phyloP scores from a whole-genome alignment of 2,888 invertebrate species.

The Aphidoletes aphidimyza region DNA sequence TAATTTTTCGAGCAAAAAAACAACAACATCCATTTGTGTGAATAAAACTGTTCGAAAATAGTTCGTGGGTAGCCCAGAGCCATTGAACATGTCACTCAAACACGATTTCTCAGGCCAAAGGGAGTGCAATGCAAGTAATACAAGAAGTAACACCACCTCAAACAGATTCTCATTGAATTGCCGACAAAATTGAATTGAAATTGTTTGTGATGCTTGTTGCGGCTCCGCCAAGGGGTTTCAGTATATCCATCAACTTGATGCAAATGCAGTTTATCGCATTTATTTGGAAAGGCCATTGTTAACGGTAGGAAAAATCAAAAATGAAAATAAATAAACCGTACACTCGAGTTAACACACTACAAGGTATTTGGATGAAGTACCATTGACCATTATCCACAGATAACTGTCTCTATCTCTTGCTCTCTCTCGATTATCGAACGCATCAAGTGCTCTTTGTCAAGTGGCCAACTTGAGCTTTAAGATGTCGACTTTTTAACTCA shows the following conservation, averaged over 20 bases:
- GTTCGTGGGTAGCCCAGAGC: no score
- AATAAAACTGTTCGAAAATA: no score
- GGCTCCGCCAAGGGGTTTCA: no score
- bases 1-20: no score
- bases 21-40: no score
- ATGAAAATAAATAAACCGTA: background rate
- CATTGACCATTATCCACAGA: slow-evolving; percentile 34
- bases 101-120: no score
- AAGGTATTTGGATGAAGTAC: slow-evolving; percentile 16
- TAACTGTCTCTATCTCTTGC: background rate
- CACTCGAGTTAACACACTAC: slow-evolving; percentile 17
- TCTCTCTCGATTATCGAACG: background rate
- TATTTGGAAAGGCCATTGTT: background rate
- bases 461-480: slow-evolving; percentile 3
- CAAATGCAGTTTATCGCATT: background rate
- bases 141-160: no score
- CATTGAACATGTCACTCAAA: no score
- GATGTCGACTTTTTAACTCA: background rate
- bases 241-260: background rate
- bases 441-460: background rate
- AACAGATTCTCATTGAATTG: no score
- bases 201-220: no score
- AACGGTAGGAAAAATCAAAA: background rate
- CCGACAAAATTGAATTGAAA: no score
- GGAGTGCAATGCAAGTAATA: no score